Percentiles rank a stretch among this genome's conserved stretches.
Evolutionary conservation across 2,113 vertebrate genomes (phyloP).

Genomic region (Leptocoma aspasia): DNA sequence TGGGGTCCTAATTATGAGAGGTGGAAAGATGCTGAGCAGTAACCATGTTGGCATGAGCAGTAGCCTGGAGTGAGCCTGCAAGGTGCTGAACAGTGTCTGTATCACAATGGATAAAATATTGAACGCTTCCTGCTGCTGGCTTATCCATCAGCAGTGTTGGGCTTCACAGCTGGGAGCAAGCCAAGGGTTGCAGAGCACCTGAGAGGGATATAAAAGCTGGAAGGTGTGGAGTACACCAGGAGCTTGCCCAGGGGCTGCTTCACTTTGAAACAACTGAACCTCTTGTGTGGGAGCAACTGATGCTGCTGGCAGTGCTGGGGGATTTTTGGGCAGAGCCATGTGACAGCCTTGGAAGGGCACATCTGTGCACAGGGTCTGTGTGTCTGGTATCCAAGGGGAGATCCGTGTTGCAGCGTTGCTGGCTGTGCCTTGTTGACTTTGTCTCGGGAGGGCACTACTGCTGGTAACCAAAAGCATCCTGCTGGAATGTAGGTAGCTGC

Average conservation of each 20-base stretch:
- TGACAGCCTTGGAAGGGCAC: not conserved
- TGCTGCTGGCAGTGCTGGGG: not conserved
- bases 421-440: not conserved
- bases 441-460: rapidly evolving
- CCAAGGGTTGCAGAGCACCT: not conserved
- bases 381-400: not conserved
- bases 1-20: not conserved
- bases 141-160: not conserved
- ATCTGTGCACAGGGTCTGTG: rapidly evolving
- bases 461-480: not conserved
- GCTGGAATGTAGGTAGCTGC: not conserved
- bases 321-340: not conserved
- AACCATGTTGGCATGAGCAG: rapidly evolving
- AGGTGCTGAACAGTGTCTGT: rapidly evolving
- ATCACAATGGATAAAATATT: not conserved
- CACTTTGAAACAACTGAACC: not conserved
- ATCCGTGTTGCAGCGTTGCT: rapidly evolving
- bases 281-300: not conserved
- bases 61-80: not conserved
- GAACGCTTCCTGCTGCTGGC: not conserved
- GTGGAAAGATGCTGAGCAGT: not conserved
- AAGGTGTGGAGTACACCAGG: not conserved
- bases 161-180: not conserved
- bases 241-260: not conserved
- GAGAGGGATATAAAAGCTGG: not conserved